Base-by-base conservation (phyloP, 2,113 vertebrate genomes). In the Pongo pygmaeus region DNA sequence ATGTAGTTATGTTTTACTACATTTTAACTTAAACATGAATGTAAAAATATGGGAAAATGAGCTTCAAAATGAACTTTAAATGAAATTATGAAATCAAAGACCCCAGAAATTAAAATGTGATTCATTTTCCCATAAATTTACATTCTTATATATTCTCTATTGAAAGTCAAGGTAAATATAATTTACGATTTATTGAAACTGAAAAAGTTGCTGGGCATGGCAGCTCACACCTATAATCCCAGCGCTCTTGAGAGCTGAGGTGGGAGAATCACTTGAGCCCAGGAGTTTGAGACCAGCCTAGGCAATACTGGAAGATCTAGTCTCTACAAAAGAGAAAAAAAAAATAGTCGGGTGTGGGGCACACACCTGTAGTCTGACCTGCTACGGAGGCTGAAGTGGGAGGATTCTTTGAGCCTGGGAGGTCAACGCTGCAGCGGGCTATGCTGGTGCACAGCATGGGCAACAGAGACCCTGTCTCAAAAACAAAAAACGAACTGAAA, bases 21-120 rank as follows among this genome's bases (percentile, higher is more conserved):
- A 84, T 46, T 95, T 94, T 79, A 97, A 97, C 61, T 64, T 79
- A 78, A 85, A 97, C n/a, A 69, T 4, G 25, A 84, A 81, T 70
- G n/a, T 38, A 50, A 97, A 95, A 81, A 94, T 46, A 91, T 30
- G 48, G 55, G 50, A 46, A 92, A 94, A 85, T 22, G 5, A 23
- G 17, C 13, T 86, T 93, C 52, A 79, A 96, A 97, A 84, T 81
- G 84, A 84, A 84, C 8, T 86, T 81, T 79, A 88, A 52, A 79
- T 69, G 83, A 95, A 96, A 75, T 84, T 5, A 92, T 74, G 22
- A 92, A 84, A 90, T 64, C 13, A 78, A 86, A 94, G 80, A 96
- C 14, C 10, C 30, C 14, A 89, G 5, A 91, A 96, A 84, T 88
- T 92, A 94, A 97, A 94, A 96, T 74, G 59, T 35, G 57, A 46